These are phyloP conservation scores for Delphinus delphis DNA, from an alignment of 2,113 vertebrate genomes.

Conservation along the genomic window DNA sequence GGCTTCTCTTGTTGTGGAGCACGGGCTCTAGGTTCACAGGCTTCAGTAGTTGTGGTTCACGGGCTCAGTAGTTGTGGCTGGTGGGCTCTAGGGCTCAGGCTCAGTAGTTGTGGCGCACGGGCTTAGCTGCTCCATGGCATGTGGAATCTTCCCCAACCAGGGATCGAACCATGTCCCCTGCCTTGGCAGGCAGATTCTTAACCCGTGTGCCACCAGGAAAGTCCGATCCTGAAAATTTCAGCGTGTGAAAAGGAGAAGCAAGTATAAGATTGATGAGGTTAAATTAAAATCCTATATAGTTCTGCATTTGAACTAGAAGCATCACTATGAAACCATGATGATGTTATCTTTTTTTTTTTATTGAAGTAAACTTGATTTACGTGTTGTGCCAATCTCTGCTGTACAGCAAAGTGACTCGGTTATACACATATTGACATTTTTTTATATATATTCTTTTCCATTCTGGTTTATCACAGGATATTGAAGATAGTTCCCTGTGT, in stretches of 20 bases:
- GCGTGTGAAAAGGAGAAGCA: not conserved
- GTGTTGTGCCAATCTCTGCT: not conserved
- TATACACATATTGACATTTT: not conserved
- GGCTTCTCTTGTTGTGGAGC: too few relatives aligned
- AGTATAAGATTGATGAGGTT: not conserved
- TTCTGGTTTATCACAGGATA: not conserved
- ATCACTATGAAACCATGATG: not conserved
- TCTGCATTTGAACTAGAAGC: not conserved
- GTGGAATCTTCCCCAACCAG: too few relatives aligned
- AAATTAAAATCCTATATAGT: not conserved
- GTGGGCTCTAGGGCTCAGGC: too few relatives aligned
- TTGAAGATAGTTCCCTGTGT: not conserved
- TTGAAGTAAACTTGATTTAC: not conserved
- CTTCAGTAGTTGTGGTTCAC: too few relatives aligned
- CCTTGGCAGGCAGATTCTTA: too few relatives aligned
- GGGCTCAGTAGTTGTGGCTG: too few relatives aligned
- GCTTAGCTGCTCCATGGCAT: too few relatives aligned
- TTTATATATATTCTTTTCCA: not conserved
- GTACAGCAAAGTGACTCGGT: not conserved
- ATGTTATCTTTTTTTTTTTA: not conserved
- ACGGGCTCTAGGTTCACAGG: too few relatives aligned
- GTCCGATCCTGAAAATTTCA: not conserved
- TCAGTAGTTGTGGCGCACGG: too few relatives aligned
- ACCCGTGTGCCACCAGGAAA: too few relatives aligned
- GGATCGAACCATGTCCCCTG: too few relatives aligned